Evolutionary conservation across 2,888 invertebrate species (phyloP), one percentile per base, ranked within the genome.

Genomic region (Sminthurinus aureus): DNA sequence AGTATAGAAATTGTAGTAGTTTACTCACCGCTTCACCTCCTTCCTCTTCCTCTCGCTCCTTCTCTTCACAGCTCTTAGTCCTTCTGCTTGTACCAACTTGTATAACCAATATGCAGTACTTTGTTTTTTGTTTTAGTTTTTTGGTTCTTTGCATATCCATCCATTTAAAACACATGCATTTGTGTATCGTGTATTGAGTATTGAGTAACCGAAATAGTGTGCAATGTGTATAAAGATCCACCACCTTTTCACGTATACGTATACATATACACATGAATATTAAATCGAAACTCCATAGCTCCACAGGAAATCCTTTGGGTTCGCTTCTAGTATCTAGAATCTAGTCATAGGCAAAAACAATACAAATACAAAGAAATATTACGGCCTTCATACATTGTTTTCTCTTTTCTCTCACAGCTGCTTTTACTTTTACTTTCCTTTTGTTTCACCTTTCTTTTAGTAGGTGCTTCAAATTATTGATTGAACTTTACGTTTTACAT

Each of bases 41-140:
- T 58, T 64, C 24, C 51, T 78, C 6, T 64, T 51, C 18, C 67
- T 20, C 6, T 38, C 77, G 1, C 78, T 78, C 38, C 52, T 79
- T 20, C 6, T 38, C 66, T 50, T 52, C 64, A n/a, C 24, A 11
- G 9, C 26, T 2, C 26, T 24, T 20, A 12, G n/a, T n/a, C n/a
- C 20, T 38, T 75, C 12, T 12, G 3, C n/a, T 67, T 13, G 18
- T 18, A 67, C 13, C 13, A 20, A 24, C n/a, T n/a, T n/a, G n/a
- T n/a, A n/a, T n/a, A n/a, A n/a, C n/a, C n/a, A n/a, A n/a, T n/a
- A n/a, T n/a, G n/a, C n/a, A n/a, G n/a, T n/a, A n/a, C n/a, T n/a
- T n/a, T n/a, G n/a, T 38, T 4, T 38, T 6, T 38, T 38, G 38
- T 38, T 38, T 38, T n/a, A n/a, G n/a, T n/a, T 38, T 38, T 38